Base-by-base conservation (phyloP, 2,888 invertebrate genomes). In the Eristalis arbustorum region DNA sequence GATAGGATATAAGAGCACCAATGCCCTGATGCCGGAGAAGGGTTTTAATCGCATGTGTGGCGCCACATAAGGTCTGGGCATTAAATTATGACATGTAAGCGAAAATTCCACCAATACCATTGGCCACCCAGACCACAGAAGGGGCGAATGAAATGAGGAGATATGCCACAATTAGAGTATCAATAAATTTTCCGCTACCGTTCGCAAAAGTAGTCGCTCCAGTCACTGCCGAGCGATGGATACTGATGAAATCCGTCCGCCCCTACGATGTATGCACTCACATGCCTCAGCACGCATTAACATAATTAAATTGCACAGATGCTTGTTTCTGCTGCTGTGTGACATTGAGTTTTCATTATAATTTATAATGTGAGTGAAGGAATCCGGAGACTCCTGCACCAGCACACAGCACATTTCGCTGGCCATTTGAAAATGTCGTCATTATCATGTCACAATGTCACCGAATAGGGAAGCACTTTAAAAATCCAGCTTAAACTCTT, bases 31-130 rank as follows among this genome's bases (percentile, higher is more conserved):
- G 71, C 73, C 63, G 66, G 31, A 71, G 82, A 79, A 91, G 88
- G 90, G 90, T 90, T 91, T n/a, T 91, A 91, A 91, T 91, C 90
- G 90, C 89, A 89, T 91, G 89, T 90, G 90, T 90, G 91, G 91
- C 91, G 91, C 91, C 91, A 90, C 88, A 87, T 87, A 87, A 78
- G 87, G 87, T 87, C 78, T 83, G 72, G 59, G 83, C 83, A 82
- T 87, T 87, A 79, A 87, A 87, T 87, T 87, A 87, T 87, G 87
- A 87, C 75, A 87, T 87, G 87, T 87, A 87, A 87, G 87, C 87
- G 87, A 87, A 87, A 83, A 87, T 83, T 87, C 71, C 74, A 77
- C 71, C 68, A 67, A 69, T 57, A 28, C 59, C 25, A 18, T 8
- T 49, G 59, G 59, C 42, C 79, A n/a, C 31, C 42, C 64, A 25